Percentiles rank a stretch among this genome's conserved stretches.
These are phyloP conservation scores for Trypoxylon attenuatum DNA, from an alignment of 2,888 invertebrate species.

Conservation along the genomic window DNA sequence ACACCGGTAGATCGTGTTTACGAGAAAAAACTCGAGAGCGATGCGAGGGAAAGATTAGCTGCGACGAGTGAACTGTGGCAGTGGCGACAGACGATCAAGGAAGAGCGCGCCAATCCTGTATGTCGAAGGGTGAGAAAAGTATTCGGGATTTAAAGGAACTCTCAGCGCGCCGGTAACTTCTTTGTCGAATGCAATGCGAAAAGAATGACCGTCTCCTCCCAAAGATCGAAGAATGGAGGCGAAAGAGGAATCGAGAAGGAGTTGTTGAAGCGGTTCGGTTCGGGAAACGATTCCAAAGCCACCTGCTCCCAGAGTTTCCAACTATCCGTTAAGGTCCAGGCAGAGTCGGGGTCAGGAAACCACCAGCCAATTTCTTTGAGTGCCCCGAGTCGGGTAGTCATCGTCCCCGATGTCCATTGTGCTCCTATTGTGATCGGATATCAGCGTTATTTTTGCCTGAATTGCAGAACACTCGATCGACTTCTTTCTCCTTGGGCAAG, in stretches of 20 bases:
- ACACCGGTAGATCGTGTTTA: conserved; percentile 44
- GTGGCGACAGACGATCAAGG: conserved; percentile 43
- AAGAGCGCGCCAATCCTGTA: conserved; percentile 7
- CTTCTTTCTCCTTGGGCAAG: conserved; percentile 12
- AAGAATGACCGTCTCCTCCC: conserved; percentile 47
- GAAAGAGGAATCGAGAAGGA: conserved; percentile 32
- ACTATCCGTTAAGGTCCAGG: conserved; percentile 64
- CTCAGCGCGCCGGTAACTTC: conserved; percentile 44
- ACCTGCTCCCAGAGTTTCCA: conserved; percentile 64
- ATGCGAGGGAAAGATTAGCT: conserved; percentile 11
- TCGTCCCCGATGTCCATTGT: conserved; percentile 61
- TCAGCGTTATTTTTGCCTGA: conserved; percentile 63
- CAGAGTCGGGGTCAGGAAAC: conserved; percentile 64
- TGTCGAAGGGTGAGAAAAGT: conserved; percentile 41
- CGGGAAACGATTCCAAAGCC: conserved; percentile 53
- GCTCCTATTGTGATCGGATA: conserved; percentile 66
- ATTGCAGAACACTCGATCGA: conserved; percentile 48
- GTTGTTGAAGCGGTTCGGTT: conserved; percentile 45
- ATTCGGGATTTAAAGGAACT: conserved; percentile 56
- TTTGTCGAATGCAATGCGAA: conserved; percentile 54
- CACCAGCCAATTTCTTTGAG: conserved; percentile 72
- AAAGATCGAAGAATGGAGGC: conserved; percentile 36
- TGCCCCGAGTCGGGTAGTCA: conserved; percentile 59
- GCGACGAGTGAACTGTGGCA: conserved; percentile 19
- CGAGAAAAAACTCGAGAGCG: conserved; percentile 37